Evolutionary conservation across 2,888 invertebrate species (phyloP).

Genomic region (Eumerus sabulonum): DNA sequence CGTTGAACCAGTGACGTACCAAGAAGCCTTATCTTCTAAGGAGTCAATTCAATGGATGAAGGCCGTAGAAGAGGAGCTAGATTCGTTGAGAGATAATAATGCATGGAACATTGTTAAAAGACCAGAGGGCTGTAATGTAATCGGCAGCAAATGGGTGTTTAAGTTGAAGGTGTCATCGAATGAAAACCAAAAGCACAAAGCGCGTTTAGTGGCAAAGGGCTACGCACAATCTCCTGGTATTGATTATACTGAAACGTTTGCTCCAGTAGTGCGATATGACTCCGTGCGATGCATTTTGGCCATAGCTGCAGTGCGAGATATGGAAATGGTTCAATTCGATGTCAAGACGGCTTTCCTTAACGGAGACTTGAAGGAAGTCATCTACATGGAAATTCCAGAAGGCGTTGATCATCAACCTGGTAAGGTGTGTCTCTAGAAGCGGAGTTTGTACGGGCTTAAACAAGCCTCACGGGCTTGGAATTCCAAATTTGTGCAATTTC

Average conservation of each 20-base stretch:
- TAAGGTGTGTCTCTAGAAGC: no score
- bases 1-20: background rate
- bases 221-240: constrained; percentile 65
- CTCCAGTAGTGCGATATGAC: constrained; percentile 68
- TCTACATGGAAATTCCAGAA: no score
- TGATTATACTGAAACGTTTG: constrained; percentile 68
- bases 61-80: constrained; percentile 25
- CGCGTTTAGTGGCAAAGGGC: constrained; percentile 49
- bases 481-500: background rate
- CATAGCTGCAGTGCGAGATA: constrained; percentile 48
- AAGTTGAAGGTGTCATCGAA: constrained; percentile 54
- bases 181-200: constrained; percentile 55
- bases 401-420: no score
- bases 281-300: constrained; percentile 37
- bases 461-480: constrained; percentile 63
- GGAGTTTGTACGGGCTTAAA: no score
- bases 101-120: constrained; percentile 55
- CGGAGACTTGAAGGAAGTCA: no score
- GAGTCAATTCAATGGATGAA: constrained; percentile 63
- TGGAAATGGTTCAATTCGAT: constrained; percentile 62
- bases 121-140: constrained; percentile 35
- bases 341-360: no score
- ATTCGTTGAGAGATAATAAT: constrained; percentile 33
- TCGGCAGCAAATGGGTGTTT: constrained; percentile 62
- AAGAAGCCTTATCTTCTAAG: constrained; percentile 16